phyloP scores from a whole-genome alignment of 2,113 vertebrate species.

The Meleagris gallopavo region DNA sequence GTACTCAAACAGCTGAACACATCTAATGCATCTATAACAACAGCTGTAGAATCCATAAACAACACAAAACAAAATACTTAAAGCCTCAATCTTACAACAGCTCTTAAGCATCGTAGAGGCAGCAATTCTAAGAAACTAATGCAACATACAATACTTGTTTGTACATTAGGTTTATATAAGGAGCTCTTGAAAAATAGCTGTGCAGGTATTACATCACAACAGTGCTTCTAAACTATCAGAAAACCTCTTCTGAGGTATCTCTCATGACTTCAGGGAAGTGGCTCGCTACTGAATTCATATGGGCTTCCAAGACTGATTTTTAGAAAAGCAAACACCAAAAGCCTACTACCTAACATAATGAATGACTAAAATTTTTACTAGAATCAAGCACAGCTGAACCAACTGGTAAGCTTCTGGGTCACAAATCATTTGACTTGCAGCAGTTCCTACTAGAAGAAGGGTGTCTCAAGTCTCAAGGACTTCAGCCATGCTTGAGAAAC shows the following conservation, averaged over 20 bases:
- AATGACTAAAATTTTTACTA: neutral
- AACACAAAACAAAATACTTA: neutral
- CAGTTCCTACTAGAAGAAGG: neutral
- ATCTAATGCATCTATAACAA: neutral
- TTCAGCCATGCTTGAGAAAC: neutral
- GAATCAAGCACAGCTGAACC: neutral
- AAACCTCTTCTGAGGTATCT: neutral
- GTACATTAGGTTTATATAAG: neutral
- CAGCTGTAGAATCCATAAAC: neutral
- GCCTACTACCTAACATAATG: neutral
- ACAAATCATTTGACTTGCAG: neutral
- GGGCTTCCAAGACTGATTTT: neutral
- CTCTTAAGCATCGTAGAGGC: neutral
- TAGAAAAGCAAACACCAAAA: neutral
- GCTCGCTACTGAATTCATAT: neutral
- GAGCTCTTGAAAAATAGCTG: neutral
- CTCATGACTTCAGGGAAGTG: neutral
- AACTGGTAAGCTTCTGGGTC: neutral
- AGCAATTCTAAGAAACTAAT: conserved; percentile 9
- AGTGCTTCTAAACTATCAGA: neutral
- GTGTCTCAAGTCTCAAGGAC: neutral
- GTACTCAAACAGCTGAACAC: neutral
- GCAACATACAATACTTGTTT: neutral
- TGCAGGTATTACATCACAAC: neutral
- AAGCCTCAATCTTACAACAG: neutral